A percentile compares a stretch with the other conserved stretches of the same genome.
Evolutionary conservation across 2,113 vertebrate genomes (phyloP).

Genomic region (Dromaius novaehollandiae): DNA sequence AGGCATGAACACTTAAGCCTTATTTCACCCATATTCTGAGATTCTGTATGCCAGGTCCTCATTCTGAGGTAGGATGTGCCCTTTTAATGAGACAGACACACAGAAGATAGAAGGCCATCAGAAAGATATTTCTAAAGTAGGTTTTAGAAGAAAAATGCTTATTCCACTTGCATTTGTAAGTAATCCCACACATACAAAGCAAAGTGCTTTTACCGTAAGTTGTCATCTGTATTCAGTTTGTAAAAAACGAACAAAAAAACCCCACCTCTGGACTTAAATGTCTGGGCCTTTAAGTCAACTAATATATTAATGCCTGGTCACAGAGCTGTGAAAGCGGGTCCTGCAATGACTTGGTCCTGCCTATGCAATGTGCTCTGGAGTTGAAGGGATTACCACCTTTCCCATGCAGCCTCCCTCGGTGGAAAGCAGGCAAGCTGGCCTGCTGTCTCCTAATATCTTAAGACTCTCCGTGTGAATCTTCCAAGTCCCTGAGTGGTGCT

Average conservation of each 20-base stretch:
- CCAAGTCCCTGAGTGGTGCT: neutral
- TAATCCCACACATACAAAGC: neutral
- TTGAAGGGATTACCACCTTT: neutral
- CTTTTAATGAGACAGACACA: neutral
- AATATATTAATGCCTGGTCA: fast-evolving
- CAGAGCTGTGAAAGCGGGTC: neutral
- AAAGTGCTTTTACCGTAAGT: neutral
- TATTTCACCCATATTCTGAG: neutral
- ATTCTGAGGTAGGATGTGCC: neutral
- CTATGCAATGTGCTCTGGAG: fast-evolving
- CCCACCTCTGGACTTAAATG: neutral
- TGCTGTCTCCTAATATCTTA: neutral
- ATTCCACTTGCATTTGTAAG: neutral
- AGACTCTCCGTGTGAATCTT: neutral
- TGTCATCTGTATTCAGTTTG: neutral
- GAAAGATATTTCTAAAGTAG: neutral
- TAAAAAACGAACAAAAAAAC: neutral
- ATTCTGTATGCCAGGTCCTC: neutral
- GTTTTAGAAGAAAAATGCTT: neutral
- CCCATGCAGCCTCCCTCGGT: neutral
- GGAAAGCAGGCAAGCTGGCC: neutral
- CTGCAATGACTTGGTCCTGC: neutral
- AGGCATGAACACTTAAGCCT: neutral
- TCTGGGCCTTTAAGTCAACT: neutral
- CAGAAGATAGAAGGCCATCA: neutral